Conservation (phyloP, 1,140 invertebrate genomes). For the Spodoptera litura region DNA sequence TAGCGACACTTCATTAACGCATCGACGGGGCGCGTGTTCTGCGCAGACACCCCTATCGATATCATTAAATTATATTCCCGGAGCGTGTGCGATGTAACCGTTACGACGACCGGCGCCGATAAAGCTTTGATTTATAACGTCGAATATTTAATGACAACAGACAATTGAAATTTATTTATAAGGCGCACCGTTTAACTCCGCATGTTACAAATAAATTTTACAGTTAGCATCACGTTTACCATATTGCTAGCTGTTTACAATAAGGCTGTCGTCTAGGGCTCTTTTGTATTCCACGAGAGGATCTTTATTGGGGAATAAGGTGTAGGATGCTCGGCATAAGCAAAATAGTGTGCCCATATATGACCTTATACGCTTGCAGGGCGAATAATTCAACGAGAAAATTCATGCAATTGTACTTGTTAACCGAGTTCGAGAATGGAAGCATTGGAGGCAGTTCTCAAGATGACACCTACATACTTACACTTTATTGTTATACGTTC, state of each 20-base stretch:
- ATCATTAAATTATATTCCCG: slow-evolving; percentile 80
- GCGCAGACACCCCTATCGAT: slow-evolving; percentile 73
- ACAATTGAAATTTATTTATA: slow-evolving; percentile 84
- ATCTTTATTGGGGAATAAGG: slow-evolving; percentile 55
- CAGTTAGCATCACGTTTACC: slow-evolving; percentile 71
- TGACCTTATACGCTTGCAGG: slow-evolving; percentile 46
- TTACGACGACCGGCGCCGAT: slow-evolving; percentile 74
- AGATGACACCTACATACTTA: slow-evolving; percentile 28
- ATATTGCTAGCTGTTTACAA: slow-evolving; percentile 67
- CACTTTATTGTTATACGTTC: slow-evolving; percentile 38
- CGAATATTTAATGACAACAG: slow-evolving; percentile 83
- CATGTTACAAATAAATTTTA: slow-evolving; percentile 80
- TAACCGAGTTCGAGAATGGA: slow-evolving; percentile 41
- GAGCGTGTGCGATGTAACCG: slow-evolving; percentile 74
- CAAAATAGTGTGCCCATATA: slow-evolving; percentile 52
- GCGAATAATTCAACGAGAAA: slow-evolving; percentile 53
- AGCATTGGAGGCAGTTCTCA: slow-evolving; percentile 19
- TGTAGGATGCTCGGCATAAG: slow-evolving; percentile 55
- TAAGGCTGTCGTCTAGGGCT: slow-evolving; percentile 61
- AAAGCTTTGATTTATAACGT: slow-evolving; percentile 81
- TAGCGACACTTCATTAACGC: slow-evolving; percentile 38
- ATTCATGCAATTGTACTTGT: slow-evolving; percentile 46
- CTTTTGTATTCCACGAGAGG: slow-evolving; percentile 70
- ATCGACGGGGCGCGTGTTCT: slow-evolving; percentile 24
- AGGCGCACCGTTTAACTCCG: slow-evolving; percentile 69